phyloP scores from a whole-genome alignment of 1,140 invertebrate genomes.

The Bombus breviceps region DNA sequence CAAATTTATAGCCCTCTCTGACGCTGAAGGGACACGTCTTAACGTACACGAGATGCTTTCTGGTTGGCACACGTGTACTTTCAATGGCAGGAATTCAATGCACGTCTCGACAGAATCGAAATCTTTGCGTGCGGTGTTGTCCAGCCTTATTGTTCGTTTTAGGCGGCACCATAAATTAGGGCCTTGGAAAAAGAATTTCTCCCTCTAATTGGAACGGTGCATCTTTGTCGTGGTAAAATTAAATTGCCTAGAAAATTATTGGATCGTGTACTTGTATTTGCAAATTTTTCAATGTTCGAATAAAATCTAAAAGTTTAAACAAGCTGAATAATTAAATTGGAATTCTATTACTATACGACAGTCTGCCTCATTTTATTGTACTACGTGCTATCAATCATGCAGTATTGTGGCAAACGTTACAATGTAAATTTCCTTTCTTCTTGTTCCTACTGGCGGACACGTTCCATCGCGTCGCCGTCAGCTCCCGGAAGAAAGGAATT shows the following conservation, averaged over 20 bases:
- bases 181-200: not conserved
- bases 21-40: not conserved
- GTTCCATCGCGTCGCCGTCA: conserved; percentile 11
- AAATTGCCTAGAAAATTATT: too few species aligned
- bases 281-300: not conserved
- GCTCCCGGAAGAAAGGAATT: conserved; percentile 18
- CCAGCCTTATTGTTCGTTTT: not conserved
- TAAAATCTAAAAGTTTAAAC: not conserved
- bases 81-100: conserved; percentile 5
- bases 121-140: conserved; percentile 10
- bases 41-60: conserved; percentile 12
- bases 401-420: too few species aligned
- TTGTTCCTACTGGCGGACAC: not conserved
- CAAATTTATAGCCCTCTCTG: conserved; percentile 26
- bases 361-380: not conserved
- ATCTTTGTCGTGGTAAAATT: too few species aligned
- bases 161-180: too few species aligned
- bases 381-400: not conserved
- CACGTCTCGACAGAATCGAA: conserved; percentile 6
- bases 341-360: not conserved
- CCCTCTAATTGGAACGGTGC: not conserved
- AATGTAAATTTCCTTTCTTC: not conserved
- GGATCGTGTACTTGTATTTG: not conserved
- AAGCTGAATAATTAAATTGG: not conserved
- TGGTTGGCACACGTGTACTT: not conserved